Evolutionary conservation across 2,113 vertebrate genomes (phyloP), one percentile per base, ranked within the genome.

Genomic region (Pitta sordida): DNA sequence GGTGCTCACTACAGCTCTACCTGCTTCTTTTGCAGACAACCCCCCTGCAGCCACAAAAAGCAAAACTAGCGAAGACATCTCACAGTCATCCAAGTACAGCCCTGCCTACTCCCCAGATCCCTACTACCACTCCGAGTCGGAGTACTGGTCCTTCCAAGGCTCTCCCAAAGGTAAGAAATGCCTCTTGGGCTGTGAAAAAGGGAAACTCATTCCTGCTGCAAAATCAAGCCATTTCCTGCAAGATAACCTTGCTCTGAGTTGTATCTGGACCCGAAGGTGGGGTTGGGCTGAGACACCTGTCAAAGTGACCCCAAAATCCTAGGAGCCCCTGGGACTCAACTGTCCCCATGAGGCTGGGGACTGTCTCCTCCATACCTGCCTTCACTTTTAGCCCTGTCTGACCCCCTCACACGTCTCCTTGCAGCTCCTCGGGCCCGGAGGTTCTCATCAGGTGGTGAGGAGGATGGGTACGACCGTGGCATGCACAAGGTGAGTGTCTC

Each of bases 61-160:
- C 97, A 99, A 99, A 98, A 99, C 99, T 88, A 99, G 99, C 6
- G 99, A 99, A 95, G 99, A 99, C 96, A 99, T 99, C 34, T 97
- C 99, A 13, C 98, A 99, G 90, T 98, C 98, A 26, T 99, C 99
- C 95, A 98, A 98, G 93, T 98, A 99, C 68, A 98, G 98, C 86
- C 98, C 98, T 23, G 97, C 98, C 94, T 99, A 98, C 96, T 99
- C 99, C 4, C 98, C 99, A 1, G 99, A 99, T 86, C 98, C 98
- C 7, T 99, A 99, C 97, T 97, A 98, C 90, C 98, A 98, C 86
- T 97, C 98, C 0, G 98, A 99, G 94, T 98, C 98, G 0, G 98
- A 99, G 55, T 99, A 98, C 94, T 99, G 98, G 98, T 98, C 98
- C 43, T 99, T 98, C 95, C 97, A 98, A 58, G 97, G 98, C 86